Evolutionary conservation across 2,888 invertebrate species (phyloP).

Genomic region (Drosophila algonquin): DNA sequence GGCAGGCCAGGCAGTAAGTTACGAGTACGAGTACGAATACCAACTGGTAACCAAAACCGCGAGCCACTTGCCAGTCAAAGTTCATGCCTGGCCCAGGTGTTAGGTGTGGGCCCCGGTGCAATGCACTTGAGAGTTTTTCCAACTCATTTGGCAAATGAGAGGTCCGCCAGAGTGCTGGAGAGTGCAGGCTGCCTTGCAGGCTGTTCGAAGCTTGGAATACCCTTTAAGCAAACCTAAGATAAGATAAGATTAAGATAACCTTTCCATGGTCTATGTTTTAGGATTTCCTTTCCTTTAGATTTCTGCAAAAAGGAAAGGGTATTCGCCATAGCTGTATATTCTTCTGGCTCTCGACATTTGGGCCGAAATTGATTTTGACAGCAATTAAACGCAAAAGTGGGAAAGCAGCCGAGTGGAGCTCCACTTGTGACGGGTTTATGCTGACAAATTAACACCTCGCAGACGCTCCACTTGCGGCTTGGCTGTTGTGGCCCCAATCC

Average conservation of each 20-base stretch:
- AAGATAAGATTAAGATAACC: slow-evolving; percentile 2
- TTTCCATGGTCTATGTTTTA: neutral
- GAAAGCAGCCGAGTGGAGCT: slow-evolving; percentile 9
- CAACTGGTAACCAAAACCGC: slow-evolving; percentile 4
- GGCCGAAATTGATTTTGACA: slow-evolving; percentile 41
- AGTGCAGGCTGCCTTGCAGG: neutral
- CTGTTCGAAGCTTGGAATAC: neutral
- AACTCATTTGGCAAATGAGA: slow-evolving; percentile 56
- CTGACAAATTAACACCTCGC: slow-evolving; percentile 68
- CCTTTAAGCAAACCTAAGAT: no score
- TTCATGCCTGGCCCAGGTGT: slow-evolving; percentile 46
- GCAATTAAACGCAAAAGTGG: slow-evolving; percentile 37
- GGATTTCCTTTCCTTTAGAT: no score
- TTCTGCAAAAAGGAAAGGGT: neutral
- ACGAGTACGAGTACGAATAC: slow-evolving; percentile 3
- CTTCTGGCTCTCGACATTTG: slow-evolving; percentile 23
- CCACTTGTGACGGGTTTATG: slow-evolving; percentile 36
- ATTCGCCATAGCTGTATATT: neutral
- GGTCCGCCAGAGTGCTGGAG: slow-evolving; percentile 7
- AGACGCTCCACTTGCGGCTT: slow-evolving; percentile 34
- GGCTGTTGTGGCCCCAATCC: slow-evolving; percentile 44
- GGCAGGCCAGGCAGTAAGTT: neutral
- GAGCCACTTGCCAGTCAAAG: slow-evolving; percentile 65
- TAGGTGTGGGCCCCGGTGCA: slow-evolving; percentile 29
- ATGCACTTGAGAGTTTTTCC: slow-evolving; percentile 51